A percentile compares a stretch with the other conserved stretches of the same genome.
These are phyloP conservation scores for Netelia fuscicornis DNA, from an alignment of 2,888 invertebrate species.

Conservation along the genomic window DNA sequence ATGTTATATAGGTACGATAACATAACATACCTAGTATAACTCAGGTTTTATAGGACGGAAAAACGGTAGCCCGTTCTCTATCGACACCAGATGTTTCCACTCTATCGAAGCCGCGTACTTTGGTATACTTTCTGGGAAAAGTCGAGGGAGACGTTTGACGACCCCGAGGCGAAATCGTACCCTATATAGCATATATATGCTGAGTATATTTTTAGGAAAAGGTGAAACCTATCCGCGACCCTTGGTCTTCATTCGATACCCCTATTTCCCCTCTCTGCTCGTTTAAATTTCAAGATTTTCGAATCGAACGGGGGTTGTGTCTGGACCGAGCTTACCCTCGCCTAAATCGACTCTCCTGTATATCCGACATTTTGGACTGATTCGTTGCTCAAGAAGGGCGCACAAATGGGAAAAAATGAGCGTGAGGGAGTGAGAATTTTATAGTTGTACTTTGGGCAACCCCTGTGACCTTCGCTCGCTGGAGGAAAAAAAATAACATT, in stretches of 20 bases:
- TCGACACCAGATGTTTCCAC: conserved; percentile 74
- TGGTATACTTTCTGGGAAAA: conserved; percentile 43
- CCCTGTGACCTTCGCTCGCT: conserved; percentile 21
- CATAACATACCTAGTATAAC: conserved; percentile 49
- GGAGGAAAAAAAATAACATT: neutral
- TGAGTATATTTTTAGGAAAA: conserved; percentile 31
- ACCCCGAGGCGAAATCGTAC: conserved; percentile 47
- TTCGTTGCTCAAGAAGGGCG: conserved; percentile 21
- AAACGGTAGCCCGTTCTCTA: conserved; percentile 67
- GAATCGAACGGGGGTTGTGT: conserved; percentile 39
- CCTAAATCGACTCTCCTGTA: conserved; percentile 46
- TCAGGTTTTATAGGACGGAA: conserved; percentile 53
- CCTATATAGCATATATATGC: conserved; percentile 18
- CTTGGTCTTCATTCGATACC: conserved; percentile 46
- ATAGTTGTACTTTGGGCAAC: conserved; percentile 28
- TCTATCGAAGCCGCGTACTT: conserved; percentile 68
- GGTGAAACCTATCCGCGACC: conserved; percentile 45
- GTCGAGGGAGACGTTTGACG: conserved; percentile 38
- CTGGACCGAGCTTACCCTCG: conserved; percentile 48
- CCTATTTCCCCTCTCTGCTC: conserved; percentile 45
- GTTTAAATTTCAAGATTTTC: conserved; percentile 65
- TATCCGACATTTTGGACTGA: conserved; percentile 48
- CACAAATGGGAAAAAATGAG: conserved; percentile 42
- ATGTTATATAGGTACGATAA: conserved; percentile 33
- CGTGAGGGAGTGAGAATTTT: conserved; percentile 22